Conservation (phyloP, 2,797 vertebrate species). For the Buphagus erythrorhynchus region DNA sequence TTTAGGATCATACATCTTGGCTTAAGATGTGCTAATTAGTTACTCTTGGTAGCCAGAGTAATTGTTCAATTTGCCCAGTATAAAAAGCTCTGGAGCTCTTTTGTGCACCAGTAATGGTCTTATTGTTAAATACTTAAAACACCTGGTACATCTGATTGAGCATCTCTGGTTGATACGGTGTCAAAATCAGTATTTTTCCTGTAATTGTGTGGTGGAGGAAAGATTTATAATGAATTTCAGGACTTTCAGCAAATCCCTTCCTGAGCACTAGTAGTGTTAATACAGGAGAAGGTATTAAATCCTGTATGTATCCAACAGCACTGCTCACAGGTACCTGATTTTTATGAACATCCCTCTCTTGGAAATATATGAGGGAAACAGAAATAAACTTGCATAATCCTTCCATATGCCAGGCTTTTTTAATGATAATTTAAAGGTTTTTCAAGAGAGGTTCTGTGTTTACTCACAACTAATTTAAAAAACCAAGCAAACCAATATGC, state of each 20-base stretch:
- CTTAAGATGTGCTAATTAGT: neutral
- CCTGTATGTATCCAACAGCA: neutral
- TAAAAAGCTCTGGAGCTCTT: neutral
- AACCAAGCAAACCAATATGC: neutral
- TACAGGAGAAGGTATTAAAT: neutral
- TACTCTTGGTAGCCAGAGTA: neutral
- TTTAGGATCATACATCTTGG: neutral
- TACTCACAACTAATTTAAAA: neutral
- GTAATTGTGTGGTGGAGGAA: neutral
- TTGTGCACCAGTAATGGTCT: neutral
- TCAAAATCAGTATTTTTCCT: neutral
- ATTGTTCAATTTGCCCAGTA: neutral
- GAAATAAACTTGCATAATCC: neutral
- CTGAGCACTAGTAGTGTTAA: neutral
- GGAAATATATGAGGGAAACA: neutral
- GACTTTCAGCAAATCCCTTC: neutral
- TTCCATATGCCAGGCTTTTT: neutral
- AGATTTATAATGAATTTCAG: neutral
- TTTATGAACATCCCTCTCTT: neutral
- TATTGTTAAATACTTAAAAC: neutral
- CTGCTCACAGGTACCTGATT: neutral
- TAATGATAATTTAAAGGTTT: neutral
- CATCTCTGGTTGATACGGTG: neutral
- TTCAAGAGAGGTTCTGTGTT: neutral
- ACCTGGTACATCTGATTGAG: neutral